Evolutionary conservation across 2,113 vertebrate genomes (phyloP), one percentile per base, ranked within the genome.

Genomic region (Lutjanus erythropterus): DNA sequence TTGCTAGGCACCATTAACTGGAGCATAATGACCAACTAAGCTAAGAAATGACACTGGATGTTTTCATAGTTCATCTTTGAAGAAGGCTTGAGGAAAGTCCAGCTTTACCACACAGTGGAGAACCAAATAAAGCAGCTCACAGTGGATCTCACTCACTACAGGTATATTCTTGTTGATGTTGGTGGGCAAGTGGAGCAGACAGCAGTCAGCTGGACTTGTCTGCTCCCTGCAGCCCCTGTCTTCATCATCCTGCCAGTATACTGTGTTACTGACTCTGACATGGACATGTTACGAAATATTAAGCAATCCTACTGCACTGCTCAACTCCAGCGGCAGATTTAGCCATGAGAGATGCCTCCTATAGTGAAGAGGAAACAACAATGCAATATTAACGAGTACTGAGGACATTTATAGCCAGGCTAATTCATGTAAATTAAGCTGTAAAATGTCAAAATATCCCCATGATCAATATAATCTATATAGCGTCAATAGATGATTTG

Each of bases 221-320:
- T 62, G 16, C 67, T 61, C 21, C 46, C 73, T 69, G 66, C 65
- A 75, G 47, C 25, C 39, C 15, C 31, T 3, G 44, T 69, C 56
- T 78, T 64, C 58, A 82, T 78, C 73, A 67, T 47, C 61, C 59
- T 69, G 55, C 14, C 49, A 60, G 62, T 11, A 25, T 5, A 19
- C 42, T 72, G 49, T 60, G 61, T 47, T 50, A 69, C 67, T 72
- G 66, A 52, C 55, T 62, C 75, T 62, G 74, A 69, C 82, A 84
- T n/a, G n/a, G n/a, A 71, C n/a, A 79, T 42, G 47, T 55, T 76
- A 47, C 58, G 37, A 77, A 83, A 74, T 71, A 80, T 77, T 66
- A 46, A 52, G 23, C 55, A 27, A 70, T 49, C 39, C 50, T 41
- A 14, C 60, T 62, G 65, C 66, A 72, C 1, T 27, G 35, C 64